phyloP scores from a whole-genome alignment of 2,888 invertebrate species.

The Perizoma affinitatum region DNA sequence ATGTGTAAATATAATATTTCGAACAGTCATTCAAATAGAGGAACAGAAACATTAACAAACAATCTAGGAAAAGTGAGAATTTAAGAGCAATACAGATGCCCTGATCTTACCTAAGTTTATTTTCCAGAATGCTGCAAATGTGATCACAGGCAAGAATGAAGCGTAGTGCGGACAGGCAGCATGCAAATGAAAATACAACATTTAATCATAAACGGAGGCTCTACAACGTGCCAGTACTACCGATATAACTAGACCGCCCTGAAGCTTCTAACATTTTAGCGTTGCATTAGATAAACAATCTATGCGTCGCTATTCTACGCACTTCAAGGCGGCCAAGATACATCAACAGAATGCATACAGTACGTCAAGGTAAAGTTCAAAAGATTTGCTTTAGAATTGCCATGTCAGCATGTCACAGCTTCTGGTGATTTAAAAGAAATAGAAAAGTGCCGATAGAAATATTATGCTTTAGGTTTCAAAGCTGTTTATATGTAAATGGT shows the following conservation, averaged over 20 bases:
- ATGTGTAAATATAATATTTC: neutral
- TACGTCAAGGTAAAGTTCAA: constrained; percentile 4
- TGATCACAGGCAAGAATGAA: constrained; percentile 81
- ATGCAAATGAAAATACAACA: constrained; percentile 81
- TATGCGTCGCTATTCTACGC: neutral
- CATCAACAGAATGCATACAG: neutral
- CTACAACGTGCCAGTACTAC: constrained; percentile 22
- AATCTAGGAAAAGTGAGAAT: constrained; percentile 38
- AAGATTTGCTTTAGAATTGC: constrained; percentile 6
- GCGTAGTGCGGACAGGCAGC: constrained; percentile 84
- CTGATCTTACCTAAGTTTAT: constrained; percentile 90
- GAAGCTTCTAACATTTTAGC: neutral
- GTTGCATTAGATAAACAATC: neutral
- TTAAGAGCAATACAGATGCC: constrained; percentile 47
- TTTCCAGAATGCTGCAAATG: constrained; percentile 91
- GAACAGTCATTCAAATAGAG: constrained; percentile 7
- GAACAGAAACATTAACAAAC: constrained; percentile 40
- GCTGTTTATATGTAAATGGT: neutral
- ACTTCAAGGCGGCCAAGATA: neutral
- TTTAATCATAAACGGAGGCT: constrained; percentile 62
- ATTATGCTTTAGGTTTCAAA: constrained; percentile 1
- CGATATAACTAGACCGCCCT: neutral
- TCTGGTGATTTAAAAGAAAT: constrained; percentile 7
- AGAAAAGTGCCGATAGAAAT: constrained; percentile 11
- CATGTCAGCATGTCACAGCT: constrained; percentile 17